These are phyloP conservation scores for Drosophila birchii DNA, from an alignment of 2,888 invertebrate species.

Conservation along the genomic window DNA sequence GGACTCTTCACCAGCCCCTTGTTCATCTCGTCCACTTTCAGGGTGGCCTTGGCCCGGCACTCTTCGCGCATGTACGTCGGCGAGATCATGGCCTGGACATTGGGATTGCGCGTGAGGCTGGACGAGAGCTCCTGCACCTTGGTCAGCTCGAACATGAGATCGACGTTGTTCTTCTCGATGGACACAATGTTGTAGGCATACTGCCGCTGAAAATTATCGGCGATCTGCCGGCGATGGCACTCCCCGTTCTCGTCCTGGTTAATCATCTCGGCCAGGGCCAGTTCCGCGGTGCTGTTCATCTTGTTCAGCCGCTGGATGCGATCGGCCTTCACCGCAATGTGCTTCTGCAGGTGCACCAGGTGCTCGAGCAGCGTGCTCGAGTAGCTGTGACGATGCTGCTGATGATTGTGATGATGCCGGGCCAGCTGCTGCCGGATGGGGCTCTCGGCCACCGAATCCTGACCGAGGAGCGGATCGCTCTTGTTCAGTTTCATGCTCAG, in stretches of 20 bases:
- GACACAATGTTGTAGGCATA: conserved; percentile 95
- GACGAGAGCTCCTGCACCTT: conserved; percentile 93
- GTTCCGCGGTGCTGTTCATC: conserved; percentile 96
- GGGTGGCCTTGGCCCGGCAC: conserved; percentile 93
- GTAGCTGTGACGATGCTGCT: conserved; percentile 88
- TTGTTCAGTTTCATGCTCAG: conserved; percentile 84
- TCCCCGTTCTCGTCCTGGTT: conserved; percentile 49
- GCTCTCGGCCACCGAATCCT: conserved; percentile 83
- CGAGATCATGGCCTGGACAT: conserved; percentile 93
- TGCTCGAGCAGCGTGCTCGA: conserved; percentile 93
- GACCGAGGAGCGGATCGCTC: conserved; percentile 90
- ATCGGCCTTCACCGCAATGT: conserved; percentile 91
- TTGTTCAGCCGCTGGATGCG: conserved; percentile 92
- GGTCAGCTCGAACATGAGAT: conserved; percentile 93
- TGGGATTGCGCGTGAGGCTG: conserved; percentile 94
- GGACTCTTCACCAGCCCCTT: conserved; percentile 87
- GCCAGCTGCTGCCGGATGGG: conserved; percentile 84
- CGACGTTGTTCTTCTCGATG: conserved; percentile 95
- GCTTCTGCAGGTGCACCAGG: conserved; percentile 94
- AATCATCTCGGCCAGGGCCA: conserved; percentile 84
- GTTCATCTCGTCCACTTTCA: conserved; percentile 91
- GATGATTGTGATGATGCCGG: conserved; percentile 88
- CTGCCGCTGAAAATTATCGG: conserved; percentile 94
- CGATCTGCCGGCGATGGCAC: conserved; percentile 31
- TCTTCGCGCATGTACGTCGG: conserved; percentile 95